These are phyloP conservation scores for Acleris emargana DNA, from an alignment of 2,888 invertebrate genomes.

Conservation along the genomic window DNA sequence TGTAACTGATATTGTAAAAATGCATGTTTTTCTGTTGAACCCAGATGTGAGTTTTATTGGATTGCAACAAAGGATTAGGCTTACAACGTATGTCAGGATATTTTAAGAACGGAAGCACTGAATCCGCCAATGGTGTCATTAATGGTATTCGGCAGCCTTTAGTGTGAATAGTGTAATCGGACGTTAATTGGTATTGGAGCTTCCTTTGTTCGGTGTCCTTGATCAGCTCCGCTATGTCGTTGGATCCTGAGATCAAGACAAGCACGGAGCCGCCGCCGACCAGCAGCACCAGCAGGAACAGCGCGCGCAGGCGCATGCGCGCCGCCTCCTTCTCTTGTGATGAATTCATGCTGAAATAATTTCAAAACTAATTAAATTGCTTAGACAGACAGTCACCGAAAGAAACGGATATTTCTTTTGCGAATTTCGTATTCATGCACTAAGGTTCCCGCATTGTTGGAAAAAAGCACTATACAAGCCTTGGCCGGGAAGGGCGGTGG, in stretches of 20 bases:
- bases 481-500: too few species aligned
- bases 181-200: background rate
- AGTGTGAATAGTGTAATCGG: conserved; percentile 69
- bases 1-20: conserved; percentile 72
- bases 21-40: conserved; percentile 64
- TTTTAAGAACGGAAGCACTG: conserved; percentile 72
- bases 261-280: background rate
- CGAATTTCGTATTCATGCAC: too few species aligned
- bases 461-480: too few species aligned
- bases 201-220: conserved; percentile 43
- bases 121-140: conserved; percentile 80
- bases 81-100: conserved; percentile 73
- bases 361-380: background rate
- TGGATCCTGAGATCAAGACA: conserved; percentile 8
- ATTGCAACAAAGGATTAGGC: conserved; percentile 73
- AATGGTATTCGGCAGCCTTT: conserved; percentile 85
- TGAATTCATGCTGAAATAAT: conserved; percentile 3
- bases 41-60: conserved; percentile 82
- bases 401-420: too few species aligned
- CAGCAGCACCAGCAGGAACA: conserved; percentile 4
- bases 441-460: too few species aligned
- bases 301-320: background rate
- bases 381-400: too few species aligned
- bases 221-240: conserved; percentile 23
- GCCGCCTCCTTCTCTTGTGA: background rate